phyloP scores from a whole-genome alignment of 2,113 vertebrate species.

The Oostethus manadensis region DNA sequence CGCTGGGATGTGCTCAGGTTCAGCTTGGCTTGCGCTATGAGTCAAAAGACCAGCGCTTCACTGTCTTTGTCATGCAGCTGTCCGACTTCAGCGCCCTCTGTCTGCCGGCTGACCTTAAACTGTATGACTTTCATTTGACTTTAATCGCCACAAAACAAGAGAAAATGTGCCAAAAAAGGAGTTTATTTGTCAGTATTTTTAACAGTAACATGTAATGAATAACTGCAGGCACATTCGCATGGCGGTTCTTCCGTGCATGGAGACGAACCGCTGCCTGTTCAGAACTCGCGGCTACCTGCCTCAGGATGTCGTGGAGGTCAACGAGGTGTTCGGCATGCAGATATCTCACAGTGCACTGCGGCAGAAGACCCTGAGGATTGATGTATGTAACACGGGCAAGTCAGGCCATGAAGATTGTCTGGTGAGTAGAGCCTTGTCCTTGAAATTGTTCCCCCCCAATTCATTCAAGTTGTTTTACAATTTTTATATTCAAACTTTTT shows the following conservation, averaged over 20 bases:
- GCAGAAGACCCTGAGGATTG: constrained; percentile 90
- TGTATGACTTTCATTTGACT: constrained; percentile 60
- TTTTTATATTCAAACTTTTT: neutral
- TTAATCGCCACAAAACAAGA: neutral
- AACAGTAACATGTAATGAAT: neutral
- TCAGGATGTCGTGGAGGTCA: constrained; percentile 74
- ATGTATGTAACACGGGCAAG: constrained; percentile 78
- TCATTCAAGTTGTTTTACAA: neutral
- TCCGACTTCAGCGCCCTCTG: constrained; percentile 79
- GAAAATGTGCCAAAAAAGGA: neutral
- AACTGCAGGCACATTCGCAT: constrained; percentile 79
- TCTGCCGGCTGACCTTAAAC: constrained; percentile 78
- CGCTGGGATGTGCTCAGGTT: constrained; percentile 76
- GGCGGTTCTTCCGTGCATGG: constrained; percentile 84
- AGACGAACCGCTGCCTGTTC: constrained; percentile 86
- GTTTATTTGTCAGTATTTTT: neutral
- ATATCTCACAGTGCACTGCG: constrained; percentile 80
- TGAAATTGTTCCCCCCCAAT: neutral
- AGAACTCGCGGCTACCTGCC: constrained; percentile 73
- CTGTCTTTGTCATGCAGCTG: constrained; percentile 81
- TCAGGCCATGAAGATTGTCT: constrained; percentile 84
- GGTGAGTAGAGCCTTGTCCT: constrained; percentile 65
- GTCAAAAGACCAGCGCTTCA: constrained; percentile 86
- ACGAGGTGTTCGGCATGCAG: constrained; percentile 84
- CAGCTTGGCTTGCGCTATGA: constrained; percentile 90